Conservation (phyloP, 2,888 invertebrate species). For the Heliconius hortense region DNA sequence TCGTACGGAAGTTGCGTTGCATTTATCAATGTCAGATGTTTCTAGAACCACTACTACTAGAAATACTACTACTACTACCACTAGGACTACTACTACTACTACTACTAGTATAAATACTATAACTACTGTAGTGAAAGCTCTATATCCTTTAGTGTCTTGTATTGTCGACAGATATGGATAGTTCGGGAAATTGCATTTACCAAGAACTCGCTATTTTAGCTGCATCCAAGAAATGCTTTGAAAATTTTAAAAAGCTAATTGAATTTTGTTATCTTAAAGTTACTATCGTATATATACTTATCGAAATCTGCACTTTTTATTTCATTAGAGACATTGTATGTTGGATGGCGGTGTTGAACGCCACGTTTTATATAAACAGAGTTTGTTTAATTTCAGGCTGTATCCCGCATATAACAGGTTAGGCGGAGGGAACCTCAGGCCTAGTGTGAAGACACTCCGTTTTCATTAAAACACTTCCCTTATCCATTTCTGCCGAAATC, state of each 20-base stretch:
- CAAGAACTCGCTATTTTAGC: conserved; percentile 13
- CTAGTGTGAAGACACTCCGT: neutral
- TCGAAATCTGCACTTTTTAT: neutral
- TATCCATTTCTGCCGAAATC: too few relatives aligned
- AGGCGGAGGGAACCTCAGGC: neutral
- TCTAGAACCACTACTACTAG: neutral
- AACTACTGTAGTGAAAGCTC: neutral
- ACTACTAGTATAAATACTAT: neutral
- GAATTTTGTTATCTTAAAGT: neutral
- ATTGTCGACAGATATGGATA: conserved; percentile 1
- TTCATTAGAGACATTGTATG: neutral
- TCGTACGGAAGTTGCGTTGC: neutral
- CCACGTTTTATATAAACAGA: neutral
- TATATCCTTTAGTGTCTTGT: neutral
- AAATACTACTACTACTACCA: neutral
- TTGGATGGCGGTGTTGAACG: neutral
- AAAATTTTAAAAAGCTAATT: neutral
- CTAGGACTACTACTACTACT: neutral
- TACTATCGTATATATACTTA: neutral
- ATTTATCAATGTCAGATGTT: conserved; percentile 23
- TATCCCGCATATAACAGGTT: neutral
- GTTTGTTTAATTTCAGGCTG: neutral
- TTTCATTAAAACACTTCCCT: neutral
- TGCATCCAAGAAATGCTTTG: neutral
- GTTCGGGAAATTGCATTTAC: conserved; percentile 21